phyloP scores from a whole-genome alignment of 2,113 vertebrate species.

The Camelus dromedarius region DNA sequence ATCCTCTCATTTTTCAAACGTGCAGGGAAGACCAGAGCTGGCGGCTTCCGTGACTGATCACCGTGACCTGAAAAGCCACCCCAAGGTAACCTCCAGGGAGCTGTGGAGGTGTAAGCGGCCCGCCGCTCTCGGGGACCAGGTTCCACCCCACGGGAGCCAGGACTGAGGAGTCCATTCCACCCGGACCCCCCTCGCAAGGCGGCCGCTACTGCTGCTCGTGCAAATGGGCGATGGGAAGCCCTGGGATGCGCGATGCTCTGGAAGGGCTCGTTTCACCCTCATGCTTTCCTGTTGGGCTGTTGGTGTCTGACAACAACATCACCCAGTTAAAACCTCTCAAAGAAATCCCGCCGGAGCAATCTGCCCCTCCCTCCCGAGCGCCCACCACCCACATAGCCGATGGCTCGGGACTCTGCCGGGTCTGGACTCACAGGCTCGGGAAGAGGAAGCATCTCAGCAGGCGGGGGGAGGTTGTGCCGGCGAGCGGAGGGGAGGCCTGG shows the following conservation, averaged over 20 bases:
- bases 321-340: background rate
- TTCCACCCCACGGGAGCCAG: accelerated
- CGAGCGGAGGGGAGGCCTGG: background rate
- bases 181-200: accelerated
- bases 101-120: accelerated
- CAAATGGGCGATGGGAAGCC: accelerated
- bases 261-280: accelerated
- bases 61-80: accelerated
- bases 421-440: accelerated
- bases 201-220: accelerated
- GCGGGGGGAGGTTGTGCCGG: too few relatives aligned
- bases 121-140: too few relatives aligned
- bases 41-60: accelerated
- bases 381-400: background rate
- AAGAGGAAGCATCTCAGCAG: background rate
- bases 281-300: background rate
- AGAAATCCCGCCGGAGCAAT: accelerated
- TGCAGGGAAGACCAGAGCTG: background rate
- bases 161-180: accelerated
- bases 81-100: accelerated
- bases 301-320: background rate
- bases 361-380: background rate
- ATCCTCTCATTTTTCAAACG: background rate
- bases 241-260: accelerated
- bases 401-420: accelerated